These are phyloP conservation scores for Gavia stellata DNA, from an alignment of 2,113 vertebrate species.

Conservation along the genomic window DNA sequence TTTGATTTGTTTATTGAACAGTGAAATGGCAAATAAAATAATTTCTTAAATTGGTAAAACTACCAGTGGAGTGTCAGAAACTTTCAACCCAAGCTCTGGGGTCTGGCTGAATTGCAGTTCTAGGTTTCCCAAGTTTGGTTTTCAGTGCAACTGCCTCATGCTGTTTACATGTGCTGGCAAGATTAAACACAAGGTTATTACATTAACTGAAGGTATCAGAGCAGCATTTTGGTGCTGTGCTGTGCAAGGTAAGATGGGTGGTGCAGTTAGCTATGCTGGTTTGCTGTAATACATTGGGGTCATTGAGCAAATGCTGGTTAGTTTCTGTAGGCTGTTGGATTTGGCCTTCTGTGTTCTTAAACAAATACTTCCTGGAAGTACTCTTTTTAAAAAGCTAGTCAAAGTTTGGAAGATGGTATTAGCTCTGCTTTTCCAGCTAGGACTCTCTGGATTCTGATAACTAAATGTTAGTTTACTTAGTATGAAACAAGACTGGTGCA, in stretches of 20 bases:
- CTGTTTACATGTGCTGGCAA: neutral
- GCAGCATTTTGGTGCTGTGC: neutral
- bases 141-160: neutral
- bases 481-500: neutral
- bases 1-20: neutral
- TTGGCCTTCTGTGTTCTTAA: neutral
- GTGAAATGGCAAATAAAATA: neutral
- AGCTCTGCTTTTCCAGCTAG: neutral
- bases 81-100: neutral
- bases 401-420: neutral
- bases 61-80: neutral
- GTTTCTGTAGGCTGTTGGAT: neutral
- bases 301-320: neutral
- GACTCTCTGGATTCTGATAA: neutral
- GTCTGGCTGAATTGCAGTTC: neutral
- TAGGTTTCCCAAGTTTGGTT: neutral
- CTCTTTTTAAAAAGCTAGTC: rapidly evolving
- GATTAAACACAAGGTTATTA: neutral
- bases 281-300: neutral
- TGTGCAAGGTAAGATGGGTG: neutral
- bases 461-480: neutral
- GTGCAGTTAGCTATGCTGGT: neutral
- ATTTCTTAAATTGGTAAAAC: neutral
- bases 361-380: neutral
- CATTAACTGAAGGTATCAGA: neutral